Conservation (phyloP, 1,140 invertebrate species). For the Drosophila bocki region DNA sequence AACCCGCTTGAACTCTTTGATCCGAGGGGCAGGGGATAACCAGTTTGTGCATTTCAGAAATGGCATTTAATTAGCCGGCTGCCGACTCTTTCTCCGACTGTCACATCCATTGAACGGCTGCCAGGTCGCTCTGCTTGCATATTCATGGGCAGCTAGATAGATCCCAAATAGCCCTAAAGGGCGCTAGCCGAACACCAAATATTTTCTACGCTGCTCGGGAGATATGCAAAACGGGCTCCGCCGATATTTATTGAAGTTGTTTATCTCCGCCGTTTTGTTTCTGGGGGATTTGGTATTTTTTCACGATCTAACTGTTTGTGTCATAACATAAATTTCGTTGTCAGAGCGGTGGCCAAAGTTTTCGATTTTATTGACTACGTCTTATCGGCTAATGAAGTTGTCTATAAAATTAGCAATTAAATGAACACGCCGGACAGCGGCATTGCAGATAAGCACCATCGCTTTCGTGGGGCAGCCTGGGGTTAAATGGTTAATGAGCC, state of each 20-base stretch:
- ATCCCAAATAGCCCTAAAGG: constrained; percentile 49
- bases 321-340: constrained; percentile 60
- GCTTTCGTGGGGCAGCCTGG: constrained; percentile 11
- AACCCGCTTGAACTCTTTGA: constrained; percentile 27
- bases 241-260: constrained; percentile 11
- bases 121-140: constrained; percentile 24
- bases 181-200: constrained; percentile 55
- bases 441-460: constrained; percentile 53
- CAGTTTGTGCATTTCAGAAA: constrained; percentile 58
- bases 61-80: constrained; percentile 72
- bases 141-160: constrained; percentile 55
- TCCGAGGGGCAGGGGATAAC: constrained; percentile 34
- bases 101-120: constrained; percentile 51
- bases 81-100: constrained; percentile 13
- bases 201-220: constrained; percentile 30
- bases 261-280: constrained; percentile 22
- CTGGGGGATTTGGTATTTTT: constrained; percentile 24
- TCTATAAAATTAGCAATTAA: constrained; percentile 82
- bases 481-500: constrained; percentile 58
- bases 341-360: constrained; percentile 29
- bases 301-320: constrained; percentile 63
- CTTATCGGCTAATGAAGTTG: constrained; percentile 78
- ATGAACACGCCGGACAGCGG: constrained; percentile 56
- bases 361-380: constrained; percentile 63
- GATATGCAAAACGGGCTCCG: constrained; percentile 66